A percentile compares a stretch with the other conserved stretches of the same genome.
phyloP scores from a whole-genome alignment of 2,113 vertebrate genomes.

The Trachemys scripta region DNA sequence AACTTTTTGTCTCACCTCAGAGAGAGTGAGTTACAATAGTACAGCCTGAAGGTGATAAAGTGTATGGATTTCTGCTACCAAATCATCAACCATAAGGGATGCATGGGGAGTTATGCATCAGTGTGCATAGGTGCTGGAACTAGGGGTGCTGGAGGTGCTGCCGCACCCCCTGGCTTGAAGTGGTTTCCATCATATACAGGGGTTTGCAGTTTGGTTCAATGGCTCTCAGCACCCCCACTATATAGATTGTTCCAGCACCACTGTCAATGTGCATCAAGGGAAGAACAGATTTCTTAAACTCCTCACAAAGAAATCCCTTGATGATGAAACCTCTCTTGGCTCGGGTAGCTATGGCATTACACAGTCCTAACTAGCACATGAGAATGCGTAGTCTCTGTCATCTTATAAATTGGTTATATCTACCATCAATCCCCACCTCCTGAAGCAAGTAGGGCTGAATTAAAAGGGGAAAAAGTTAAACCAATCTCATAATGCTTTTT shows the following conservation, averaged over 20 bases:
- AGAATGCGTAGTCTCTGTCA: rapidly evolving
- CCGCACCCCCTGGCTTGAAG: background rate
- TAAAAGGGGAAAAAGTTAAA: background rate
- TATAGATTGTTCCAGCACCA: too few relatives aligned
- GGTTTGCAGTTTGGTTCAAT: too few relatives aligned
- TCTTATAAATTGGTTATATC: rapidly evolving
- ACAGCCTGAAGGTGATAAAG: background rate
- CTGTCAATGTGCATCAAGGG: background rate
- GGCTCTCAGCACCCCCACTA: too few relatives aligned
- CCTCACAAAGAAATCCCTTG: background rate
- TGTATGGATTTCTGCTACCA: background rate
- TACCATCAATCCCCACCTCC: background rate
- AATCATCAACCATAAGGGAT: background rate
- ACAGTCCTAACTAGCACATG: background rate
- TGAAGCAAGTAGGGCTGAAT: background rate
- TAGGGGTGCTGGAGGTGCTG: background rate
- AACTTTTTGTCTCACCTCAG: background rate
- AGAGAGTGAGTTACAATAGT: background rate
- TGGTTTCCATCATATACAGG: too few relatives aligned
- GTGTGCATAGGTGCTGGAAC: background rate
- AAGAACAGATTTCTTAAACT: background rate
- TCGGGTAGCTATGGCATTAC: background rate
- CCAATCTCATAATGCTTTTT: rapidly evolving
- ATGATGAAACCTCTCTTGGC: background rate
- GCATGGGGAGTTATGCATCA: background rate